Evolutionary conservation across 2,113 vertebrate species (phyloP).

Genomic region (Pluvianellus socialis): DNA sequence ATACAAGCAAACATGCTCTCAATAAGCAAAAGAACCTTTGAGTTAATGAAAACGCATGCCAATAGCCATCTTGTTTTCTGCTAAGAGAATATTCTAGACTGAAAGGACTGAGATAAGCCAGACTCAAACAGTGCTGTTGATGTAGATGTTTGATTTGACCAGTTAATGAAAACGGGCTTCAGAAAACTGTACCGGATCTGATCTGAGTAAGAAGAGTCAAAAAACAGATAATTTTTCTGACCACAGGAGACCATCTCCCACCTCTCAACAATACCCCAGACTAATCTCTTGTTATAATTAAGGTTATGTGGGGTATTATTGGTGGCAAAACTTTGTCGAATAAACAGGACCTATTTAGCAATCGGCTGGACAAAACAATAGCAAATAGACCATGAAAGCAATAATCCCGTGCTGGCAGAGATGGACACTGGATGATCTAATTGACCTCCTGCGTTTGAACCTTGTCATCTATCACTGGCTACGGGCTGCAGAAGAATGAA

Average conservation of each 20-base stretch:
- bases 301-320: not conserved
- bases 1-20: not conserved
- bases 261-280: not conserved
- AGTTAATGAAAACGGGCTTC: not conserved
- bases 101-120: not conserved
- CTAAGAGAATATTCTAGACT: not conserved
- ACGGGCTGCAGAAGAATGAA: constrained; percentile 32
- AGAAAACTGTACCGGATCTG: not conserved
- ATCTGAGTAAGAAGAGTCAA: not conserved
- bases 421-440: constrained; percentile 12
- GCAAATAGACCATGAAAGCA: constrained; percentile 16
- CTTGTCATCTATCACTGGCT: constrained; percentile 26
- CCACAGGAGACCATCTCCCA: not conserved
- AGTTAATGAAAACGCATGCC: not conserved
- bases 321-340: not conserved
- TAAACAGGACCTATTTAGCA: constrained; percentile 1
- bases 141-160: not conserved
- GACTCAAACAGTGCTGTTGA: not conserved
- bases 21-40: not conserved
- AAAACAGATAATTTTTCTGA: not conserved
- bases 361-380: constrained; percentile 12
- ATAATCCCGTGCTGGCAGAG: constrained; percentile 12
- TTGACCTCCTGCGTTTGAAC: not conserved
- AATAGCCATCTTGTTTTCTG: not conserved
- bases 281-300: not conserved